These are phyloP conservation scores for Mythimna impura DNA, from an alignment of 2,888 invertebrate genomes.

Conservation along the genomic window DNA sequence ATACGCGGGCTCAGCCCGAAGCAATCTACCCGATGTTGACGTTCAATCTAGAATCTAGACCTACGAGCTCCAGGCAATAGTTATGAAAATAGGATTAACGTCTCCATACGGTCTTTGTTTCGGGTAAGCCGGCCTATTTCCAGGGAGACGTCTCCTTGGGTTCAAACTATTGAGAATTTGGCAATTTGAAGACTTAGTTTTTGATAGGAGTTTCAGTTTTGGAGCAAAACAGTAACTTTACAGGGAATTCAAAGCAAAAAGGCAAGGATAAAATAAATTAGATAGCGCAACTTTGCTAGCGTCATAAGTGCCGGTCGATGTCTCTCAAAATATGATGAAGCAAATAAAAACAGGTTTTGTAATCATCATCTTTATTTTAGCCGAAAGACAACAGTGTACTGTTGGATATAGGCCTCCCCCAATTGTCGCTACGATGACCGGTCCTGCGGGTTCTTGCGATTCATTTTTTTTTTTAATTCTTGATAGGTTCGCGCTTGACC, in stretches of 20 bases:
- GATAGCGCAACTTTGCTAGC: neutral
- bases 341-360: no score
- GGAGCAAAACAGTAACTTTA: neutral
- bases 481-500: no score
- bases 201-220: neutral
- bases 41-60: constrained; percentile 69
- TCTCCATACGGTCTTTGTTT: constrained; percentile 30
- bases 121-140: constrained; percentile 29
- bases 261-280: neutral
- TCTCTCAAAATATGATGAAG: no score
- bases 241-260: neutral
- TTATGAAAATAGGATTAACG: constrained; percentile 55
- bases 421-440: no score
- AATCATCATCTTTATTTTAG: no score
- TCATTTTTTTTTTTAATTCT: no score
- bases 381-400: no score
- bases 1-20: constrained; percentile 43
- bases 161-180: neutral
- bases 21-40: constrained; percentile 70
- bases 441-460: no score
- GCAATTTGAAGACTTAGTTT: neutral
- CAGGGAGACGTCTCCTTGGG: neutral
- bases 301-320: neutral
- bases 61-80: constrained; percentile 45
- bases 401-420: no score